A percentile compares a stretch with the other conserved stretches of the same genome.
Conservation (phyloP, 2,888 invertebrate genomes). For the Strigamia crassipes region DNA sequence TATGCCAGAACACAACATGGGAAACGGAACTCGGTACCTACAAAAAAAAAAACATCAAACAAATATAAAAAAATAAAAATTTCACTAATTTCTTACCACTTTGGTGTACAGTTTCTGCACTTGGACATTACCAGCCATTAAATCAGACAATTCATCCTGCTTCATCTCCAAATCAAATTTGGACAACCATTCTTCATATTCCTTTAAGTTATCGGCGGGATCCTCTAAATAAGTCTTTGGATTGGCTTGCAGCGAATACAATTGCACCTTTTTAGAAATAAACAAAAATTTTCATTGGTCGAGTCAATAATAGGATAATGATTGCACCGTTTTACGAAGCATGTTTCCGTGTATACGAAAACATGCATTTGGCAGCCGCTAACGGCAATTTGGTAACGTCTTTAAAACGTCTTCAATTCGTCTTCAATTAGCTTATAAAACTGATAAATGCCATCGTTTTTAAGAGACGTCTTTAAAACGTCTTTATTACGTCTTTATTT, state of each 20-base stretch:
- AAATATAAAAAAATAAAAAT: not conserved
- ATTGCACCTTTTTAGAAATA: constrained; percentile 65
- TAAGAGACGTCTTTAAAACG: too few species aligned
- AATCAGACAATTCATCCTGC: constrained; percentile 66
- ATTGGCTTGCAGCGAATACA: constrained; percentile 73
- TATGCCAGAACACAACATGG: constrained; percentile 78
- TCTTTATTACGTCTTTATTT: too few species aligned
- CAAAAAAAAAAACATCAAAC: constrained; percentile 44
- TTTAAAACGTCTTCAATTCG: too few species aligned
- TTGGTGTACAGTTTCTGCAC: constrained; percentile 68
- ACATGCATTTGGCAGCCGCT: too few species aligned
- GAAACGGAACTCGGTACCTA: constrained; percentile 65
- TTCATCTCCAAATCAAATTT: constrained; percentile 62
- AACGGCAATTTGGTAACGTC: too few species aligned
- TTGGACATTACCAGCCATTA: constrained; percentile 67
- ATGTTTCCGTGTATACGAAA: too few species aligned
- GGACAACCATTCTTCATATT: constrained; percentile 67
- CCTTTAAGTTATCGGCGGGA: constrained; percentile 65
- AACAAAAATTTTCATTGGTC: not conserved
- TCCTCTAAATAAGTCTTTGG: constrained; percentile 75
- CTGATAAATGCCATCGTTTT: too few species aligned
- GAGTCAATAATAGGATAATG: too few species aligned
- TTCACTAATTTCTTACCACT: constrained; percentile 68
- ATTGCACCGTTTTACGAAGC: too few species aligned
- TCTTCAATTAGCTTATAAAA: too few species aligned